Evolutionary conservation across 2,797 vertebrate species (phyloP).

Genomic region (Pangasius krempfi): DNA sequence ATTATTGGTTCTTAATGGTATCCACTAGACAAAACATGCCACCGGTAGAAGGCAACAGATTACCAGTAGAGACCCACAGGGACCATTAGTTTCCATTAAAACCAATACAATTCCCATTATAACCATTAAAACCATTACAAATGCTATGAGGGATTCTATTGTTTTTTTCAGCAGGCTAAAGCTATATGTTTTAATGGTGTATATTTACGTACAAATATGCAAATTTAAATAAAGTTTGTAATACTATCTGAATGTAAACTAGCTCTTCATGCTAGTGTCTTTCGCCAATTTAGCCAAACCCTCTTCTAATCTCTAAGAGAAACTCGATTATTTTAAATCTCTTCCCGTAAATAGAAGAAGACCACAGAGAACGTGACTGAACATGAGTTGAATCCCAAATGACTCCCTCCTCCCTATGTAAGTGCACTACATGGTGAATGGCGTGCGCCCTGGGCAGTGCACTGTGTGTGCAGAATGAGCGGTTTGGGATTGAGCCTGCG

Average conservation of each 20-base stretch:
- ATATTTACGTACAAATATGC: not conserved
- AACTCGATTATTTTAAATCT: not conserved
- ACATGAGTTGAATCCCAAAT: not conserved
- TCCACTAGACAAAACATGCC: too few relatives aligned
- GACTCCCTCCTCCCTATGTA: not conserved
- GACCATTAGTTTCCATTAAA: too few relatives aligned
- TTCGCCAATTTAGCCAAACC: not conserved
- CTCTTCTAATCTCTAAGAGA: not conserved
- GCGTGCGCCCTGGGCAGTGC: not conserved
- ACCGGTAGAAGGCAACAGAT: too few relatives aligned
- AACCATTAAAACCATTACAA: too few relatives aligned
- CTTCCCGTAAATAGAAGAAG: not conserved
- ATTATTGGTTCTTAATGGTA: too few relatives aligned
- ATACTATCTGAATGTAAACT: not conserved
- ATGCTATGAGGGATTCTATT: too few relatives aligned
- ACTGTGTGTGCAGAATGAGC: not conserved
- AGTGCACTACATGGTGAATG: not conserved
- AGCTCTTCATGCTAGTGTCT: not conserved
- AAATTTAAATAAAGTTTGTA: not conserved
- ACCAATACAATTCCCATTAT: too few relatives aligned
- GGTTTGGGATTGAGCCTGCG: conserved; percentile 9
- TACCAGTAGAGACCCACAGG: too few relatives aligned
- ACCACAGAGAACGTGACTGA: not conserved
- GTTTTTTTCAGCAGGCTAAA: too few relatives aligned
- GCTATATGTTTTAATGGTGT: not conserved